These are phyloP conservation scores for Gymnocephalus cernua DNA, from an alignment of 2,113 vertebrate species.

Conservation along the genomic window DNA sequence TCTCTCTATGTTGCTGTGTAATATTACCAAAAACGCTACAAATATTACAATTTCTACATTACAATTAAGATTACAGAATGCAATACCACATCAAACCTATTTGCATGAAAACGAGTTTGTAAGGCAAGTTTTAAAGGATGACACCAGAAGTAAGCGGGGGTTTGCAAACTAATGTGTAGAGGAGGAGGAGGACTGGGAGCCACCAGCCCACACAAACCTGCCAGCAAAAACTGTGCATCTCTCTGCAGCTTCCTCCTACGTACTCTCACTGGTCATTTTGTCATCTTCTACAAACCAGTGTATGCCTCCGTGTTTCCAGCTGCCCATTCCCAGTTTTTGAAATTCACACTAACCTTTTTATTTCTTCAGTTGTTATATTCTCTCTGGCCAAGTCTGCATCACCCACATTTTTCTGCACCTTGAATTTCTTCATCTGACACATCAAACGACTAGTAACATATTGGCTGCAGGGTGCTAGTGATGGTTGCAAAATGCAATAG, in stretches of 20 bases:
- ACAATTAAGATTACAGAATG: constrained; percentile 30
- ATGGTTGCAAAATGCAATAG: constrained; percentile 21
- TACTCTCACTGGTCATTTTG: constrained; percentile 71
- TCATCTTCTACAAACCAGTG: constrained; percentile 56
- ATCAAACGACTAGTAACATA: constrained; percentile 29
- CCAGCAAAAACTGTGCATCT: constrained; percentile 59
- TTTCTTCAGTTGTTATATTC: constrained; percentile 13
- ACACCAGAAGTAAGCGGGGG: constrained; percentile 68
- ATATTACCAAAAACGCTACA: constrained; percentile 17
- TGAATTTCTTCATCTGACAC: constrained; percentile 30
- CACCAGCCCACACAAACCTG: constrained; percentile 74
- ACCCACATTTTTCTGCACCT: constrained; percentile 28
- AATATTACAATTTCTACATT: constrained; percentile 19
- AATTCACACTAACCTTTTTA: constrained; percentile 32
- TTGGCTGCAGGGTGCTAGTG: constrained; percentile 9
- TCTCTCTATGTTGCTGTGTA: constrained; percentile 15
- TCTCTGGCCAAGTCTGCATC: constrained; percentile 22
- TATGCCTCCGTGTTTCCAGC: constrained; percentile 48
- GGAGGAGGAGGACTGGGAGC: constrained; percentile 75
- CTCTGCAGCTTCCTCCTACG: constrained; percentile 69
- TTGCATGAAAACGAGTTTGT: constrained; percentile 53
- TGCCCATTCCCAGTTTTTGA: constrained; percentile 33
- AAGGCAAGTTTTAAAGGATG: constrained; percentile 58
- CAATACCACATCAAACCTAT: constrained; percentile 51
- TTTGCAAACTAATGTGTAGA: constrained; percentile 72